Percentiles rank a stretch among this genome's conserved stretches.
Conservation (phyloP, 2,797 vertebrate genomes). For the Numenius phaeopus region DNA sequence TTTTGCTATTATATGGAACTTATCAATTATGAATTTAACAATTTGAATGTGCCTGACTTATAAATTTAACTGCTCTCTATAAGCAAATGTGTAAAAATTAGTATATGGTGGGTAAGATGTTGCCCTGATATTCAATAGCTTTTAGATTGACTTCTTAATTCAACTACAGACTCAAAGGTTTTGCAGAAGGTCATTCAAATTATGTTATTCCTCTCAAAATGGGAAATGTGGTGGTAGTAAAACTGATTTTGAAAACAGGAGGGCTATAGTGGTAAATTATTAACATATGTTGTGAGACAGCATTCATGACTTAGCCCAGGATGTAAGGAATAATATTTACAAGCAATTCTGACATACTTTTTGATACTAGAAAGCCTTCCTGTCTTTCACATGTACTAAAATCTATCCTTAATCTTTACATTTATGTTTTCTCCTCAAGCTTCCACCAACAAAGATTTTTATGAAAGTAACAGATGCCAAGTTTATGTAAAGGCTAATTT, state of each 20-base stretch:
- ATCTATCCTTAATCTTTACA: neutral
- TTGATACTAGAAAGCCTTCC: neutral
- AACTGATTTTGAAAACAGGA: neutral
- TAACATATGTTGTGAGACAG: neutral
- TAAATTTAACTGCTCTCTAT: neutral
- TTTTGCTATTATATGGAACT: neutral
- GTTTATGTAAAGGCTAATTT: slow-evolving; percentile 64
- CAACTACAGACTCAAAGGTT: neutral
- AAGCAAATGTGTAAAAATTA: neutral
- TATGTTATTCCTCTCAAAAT: neutral
- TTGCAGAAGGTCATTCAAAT: neutral
- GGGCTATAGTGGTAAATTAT: neutral
- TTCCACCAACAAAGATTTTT: slow-evolving; percentile 16
- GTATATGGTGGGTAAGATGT: neutral
- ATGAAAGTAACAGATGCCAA: slow-evolving; percentile 41
- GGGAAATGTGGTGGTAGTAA: neutral
- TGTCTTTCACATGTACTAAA: neutral
- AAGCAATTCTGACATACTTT: neutral
- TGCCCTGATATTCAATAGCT: neutral
- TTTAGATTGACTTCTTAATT: neutral
- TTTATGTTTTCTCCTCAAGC: neutral
- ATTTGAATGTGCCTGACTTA: neutral
- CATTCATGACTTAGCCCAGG: neutral
- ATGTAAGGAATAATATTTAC: neutral
- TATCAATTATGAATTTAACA: neutral